Percentiles rank a stretch among this genome's conserved stretches.
Conservation (phyloP, 2,888 invertebrate genomes). For the Vanessa cardui region DNA sequence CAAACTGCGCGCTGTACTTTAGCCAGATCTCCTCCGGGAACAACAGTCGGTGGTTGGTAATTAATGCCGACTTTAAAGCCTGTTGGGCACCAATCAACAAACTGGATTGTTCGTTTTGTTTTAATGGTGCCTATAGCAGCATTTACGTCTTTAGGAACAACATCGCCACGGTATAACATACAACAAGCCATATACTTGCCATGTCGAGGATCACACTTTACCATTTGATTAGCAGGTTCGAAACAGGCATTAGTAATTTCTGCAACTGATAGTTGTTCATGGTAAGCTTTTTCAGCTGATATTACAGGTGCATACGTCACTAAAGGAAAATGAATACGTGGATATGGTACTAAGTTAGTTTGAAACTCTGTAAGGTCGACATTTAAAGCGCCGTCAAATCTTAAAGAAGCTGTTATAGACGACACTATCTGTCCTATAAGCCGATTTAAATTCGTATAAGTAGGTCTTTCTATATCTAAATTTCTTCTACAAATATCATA, state of each 20-base stretch:
- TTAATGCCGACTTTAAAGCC: constrained; percentile 92
- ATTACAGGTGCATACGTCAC: constrained; percentile 96
- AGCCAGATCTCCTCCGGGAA: constrained; percentile 95
- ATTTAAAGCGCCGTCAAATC: constrained; percentile 95
- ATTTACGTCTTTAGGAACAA: constrained; percentile 97
- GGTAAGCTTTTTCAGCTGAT: constrained; percentile 96
- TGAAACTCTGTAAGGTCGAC: constrained; percentile 97
- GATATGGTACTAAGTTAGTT: constrained; percentile 96
- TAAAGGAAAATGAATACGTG: constrained; percentile 96
- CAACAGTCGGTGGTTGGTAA: constrained; percentile 93
- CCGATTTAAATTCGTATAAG: constrained; percentile 97
- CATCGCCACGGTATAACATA: constrained; percentile 96
- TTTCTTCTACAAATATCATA: constrained; percentile 96
- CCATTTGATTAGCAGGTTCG: constrained; percentile 97
- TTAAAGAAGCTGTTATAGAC: constrained; percentile 94
- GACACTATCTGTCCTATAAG: constrained; percentile 97
- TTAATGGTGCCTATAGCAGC: constrained; percentile 97
- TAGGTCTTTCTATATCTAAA: constrained; percentile 96
- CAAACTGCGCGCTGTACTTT: constrained; percentile 97
- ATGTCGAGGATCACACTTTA: constrained; percentile 94
- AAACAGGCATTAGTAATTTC: constrained; percentile 98
- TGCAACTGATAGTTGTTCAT: constrained; percentile 94
- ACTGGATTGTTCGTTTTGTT: constrained; percentile 95
- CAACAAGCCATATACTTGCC: constrained; percentile 98
- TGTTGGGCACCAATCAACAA: constrained; percentile 95